Evolutionary conservation across 2,888 invertebrate species (phyloP), one percentile per base, ranked within the genome.

Genomic region (Stegophylla sp.): DNA sequence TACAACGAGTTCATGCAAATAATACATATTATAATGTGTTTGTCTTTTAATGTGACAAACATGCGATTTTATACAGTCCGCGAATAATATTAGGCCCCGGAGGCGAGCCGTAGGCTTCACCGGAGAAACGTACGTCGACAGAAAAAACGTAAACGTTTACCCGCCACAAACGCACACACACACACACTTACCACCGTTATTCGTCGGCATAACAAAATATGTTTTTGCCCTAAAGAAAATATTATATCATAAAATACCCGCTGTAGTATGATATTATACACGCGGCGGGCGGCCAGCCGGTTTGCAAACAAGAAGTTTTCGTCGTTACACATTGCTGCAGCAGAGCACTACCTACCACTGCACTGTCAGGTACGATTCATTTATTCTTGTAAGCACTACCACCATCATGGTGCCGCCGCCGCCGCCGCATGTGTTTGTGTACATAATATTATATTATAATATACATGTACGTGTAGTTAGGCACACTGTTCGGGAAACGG

Each of bases 401-500:
- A 12, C 56, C 10, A 12, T 20, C 20, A 1, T 20, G n/a, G 10
- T 20, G n/a, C 20, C 3, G 51, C 43, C 43, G 43, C 43, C 43
- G 43, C 10, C 51, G n/a, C 1, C 7, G 3, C 53, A 23, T 45
- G 9, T 43, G 17, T 26, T 17, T 66, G 23, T 53, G 20, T 48
- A 48, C 12, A n/a, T n/a, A n/a, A n/a, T n/a, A n/a, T n/a, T n/a
- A n/a, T n/a, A n/a, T 48, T 48, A 48, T 48, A 48, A 41, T 61
- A 13, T 34, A 10, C 28, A n/a, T 26, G 1, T 43, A 17, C 15
- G 17, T 13, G 23, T 23, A n/a, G n/a, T n/a, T n/a, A n/a, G n/a
- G n/a, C n/a, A n/a, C n/a, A n/a, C 45, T 74, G 34, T 48, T 34
- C 74, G 23, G 23, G 63, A 63, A 64, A 51, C 74, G 20, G 17